These are phyloP conservation scores for Lepus europaeus DNA, from an alignment of 2,113 vertebrate genomes.

Conservation along the genomic window DNA sequence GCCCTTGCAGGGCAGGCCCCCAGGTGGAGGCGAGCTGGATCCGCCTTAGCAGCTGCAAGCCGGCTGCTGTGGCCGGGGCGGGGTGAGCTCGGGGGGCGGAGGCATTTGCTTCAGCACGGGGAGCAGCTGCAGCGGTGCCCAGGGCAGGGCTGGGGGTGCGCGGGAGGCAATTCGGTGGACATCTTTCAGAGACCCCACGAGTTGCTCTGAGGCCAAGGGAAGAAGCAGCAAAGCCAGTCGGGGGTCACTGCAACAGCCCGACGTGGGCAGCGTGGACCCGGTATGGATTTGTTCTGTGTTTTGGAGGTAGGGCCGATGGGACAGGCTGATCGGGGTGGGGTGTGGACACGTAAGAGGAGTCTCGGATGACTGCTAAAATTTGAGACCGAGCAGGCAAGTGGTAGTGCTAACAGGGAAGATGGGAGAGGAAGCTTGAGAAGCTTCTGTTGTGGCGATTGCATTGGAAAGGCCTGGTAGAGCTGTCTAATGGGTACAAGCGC, in stretches of 20 bases:
- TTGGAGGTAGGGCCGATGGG: neutral
- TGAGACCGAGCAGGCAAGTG: neutral
- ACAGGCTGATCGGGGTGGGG: neutral
- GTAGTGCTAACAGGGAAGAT: neutral
- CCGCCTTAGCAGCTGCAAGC: neutral
- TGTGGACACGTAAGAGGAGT: neutral
- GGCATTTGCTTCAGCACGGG: neutral
- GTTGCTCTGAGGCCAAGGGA: neutral
- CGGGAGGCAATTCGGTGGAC: neutral
- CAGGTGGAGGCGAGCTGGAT: neutral
- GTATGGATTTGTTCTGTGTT: neutral
- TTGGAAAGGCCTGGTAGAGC: neutral
- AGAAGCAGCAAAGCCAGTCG: neutral
- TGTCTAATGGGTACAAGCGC: accelerated
- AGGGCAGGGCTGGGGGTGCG: neutral
- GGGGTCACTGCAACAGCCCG: neutral
- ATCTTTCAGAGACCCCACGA: neutral
- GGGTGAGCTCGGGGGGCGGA: neutral
- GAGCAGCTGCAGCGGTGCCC: neutral
- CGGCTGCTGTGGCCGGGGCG: neutral
- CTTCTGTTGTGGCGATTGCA: neutral
- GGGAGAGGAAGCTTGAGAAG: neutral
- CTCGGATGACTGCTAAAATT: neutral
- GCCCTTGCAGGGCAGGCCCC: neutral
- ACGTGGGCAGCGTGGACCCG: accelerated